Percentiles rank a stretch among this genome's conserved stretches.
Evolutionary conservation across 2,888 invertebrate genomes (phyloP).

Genomic region (Nipponacmea schrenckii): DNA sequence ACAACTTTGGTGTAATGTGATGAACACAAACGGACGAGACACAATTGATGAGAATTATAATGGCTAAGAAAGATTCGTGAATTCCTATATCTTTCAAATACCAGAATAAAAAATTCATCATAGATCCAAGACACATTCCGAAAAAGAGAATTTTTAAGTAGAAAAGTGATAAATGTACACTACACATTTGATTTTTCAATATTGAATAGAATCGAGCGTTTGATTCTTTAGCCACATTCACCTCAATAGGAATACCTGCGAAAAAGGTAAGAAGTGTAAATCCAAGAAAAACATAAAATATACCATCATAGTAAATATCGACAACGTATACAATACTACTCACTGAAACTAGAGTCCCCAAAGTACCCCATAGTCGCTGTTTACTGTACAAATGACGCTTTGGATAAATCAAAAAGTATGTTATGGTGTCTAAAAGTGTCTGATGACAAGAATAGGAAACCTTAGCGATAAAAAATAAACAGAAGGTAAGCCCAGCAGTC

Average conservation of each 20-base stretch:
- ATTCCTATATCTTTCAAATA: constrained; percentile 73
- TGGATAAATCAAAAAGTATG: constrained; percentile 28
- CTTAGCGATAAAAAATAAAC: constrained; percentile 11
- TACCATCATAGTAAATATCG: constrained; percentile 23
- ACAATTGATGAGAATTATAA: constrained; percentile 44
- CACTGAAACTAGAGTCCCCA: constrained; percentile 25
- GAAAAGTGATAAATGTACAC: constrained; percentile 72
- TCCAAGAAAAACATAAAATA: constrained; percentile 68
- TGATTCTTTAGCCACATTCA: not conserved
- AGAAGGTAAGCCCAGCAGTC: constrained; percentile 24
- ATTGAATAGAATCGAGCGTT: not conserved
- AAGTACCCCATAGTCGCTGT: constrained; percentile 33
- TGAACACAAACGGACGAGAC: constrained; percentile 25
- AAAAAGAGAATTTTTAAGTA: constrained; percentile 83
- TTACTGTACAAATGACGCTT: constrained; percentile 26
- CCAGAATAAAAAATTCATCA: constrained; percentile 86
- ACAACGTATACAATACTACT: constrained; percentile 16
- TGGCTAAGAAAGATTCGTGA: constrained; percentile 38
- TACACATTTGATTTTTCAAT: constrained; percentile 4
- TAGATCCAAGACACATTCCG: constrained; percentile 89
- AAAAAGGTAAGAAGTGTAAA: constrained; percentile 79
- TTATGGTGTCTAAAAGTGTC: constrained; percentile 32
- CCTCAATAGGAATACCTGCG: constrained; percentile 70
- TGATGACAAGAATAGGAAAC: not conserved
- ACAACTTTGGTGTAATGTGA: constrained; percentile 76